Conservation (phyloP, 2,797 vertebrate genomes). For the Menidia menidia region DNA sequence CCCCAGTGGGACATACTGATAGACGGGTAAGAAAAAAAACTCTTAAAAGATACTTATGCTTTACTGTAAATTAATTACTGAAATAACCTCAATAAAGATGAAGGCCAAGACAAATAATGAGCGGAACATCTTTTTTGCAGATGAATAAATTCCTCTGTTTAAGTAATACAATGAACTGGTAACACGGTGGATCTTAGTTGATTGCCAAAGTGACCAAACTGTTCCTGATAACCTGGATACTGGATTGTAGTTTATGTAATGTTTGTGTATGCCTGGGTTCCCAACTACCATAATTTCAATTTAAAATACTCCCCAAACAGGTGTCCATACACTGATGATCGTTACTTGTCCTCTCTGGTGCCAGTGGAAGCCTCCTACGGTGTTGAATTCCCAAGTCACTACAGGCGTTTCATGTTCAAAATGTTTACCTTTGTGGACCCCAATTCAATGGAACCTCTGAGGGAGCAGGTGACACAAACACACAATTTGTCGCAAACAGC, state of each 20-base stretch:
- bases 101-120: too few species aligned
- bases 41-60: neutral
- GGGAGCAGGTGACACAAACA: conserved; percentile 29
- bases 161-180: too few species aligned
- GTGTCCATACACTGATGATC: conserved; percentile 69
- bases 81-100: too few species aligned
- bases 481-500: neutral
- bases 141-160: too few species aligned
- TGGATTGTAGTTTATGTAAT: neutral
- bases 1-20: conserved; percentile 75
- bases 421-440: conserved; percentile 77
- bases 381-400: conserved; percentile 64
- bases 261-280: neutral
- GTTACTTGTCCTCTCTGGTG: conserved; percentile 61
- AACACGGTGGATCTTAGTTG: too few species aligned
- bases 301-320: conserved; percentile 41
- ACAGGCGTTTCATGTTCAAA: conserved; percentile 68
- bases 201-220: neutral
- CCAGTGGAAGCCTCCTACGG: conserved; percentile 41
- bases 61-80: neutral
- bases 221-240: neutral
- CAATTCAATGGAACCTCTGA: conserved; percentile 9
- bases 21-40: conserved; percentile 62
- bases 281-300: neutral
- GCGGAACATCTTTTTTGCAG: too few species aligned